phyloP scores from a whole-genome alignment of 2,888 invertebrate genomes.

The Limnephilus marmoratus region DNA sequence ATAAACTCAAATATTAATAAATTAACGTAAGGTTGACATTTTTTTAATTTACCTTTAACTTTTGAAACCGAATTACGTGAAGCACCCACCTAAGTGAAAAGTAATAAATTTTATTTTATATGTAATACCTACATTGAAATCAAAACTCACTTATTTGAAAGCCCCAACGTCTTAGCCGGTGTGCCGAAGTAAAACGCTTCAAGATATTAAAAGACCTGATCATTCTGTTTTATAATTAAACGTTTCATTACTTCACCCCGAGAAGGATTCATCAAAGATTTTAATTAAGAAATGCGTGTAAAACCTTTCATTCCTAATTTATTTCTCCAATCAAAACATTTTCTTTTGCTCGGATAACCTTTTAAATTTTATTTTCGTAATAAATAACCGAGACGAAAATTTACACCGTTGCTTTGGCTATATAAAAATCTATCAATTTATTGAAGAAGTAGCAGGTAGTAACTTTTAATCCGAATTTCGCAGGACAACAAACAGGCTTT shows the following conservation, averaged over 20 bases:
- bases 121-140: background rate
- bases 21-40: background rate
- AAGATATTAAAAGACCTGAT: background rate
- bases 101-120: background rate
- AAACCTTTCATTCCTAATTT: slow-evolving; percentile 15
- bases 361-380: background rate
- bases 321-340: slow-evolving; percentile 42
- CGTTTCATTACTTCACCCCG: slow-evolving; percentile 15
- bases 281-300: slow-evolving; percentile 38
- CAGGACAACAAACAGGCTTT: too few species aligned
- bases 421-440: background rate
- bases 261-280: slow-evolving; percentile 34
- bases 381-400: background rate
- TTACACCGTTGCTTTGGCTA: background rate
- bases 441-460: background rate
- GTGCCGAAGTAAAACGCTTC: background rate
- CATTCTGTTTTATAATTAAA: slow-evolving; percentile 26
- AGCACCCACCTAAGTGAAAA: background rate
- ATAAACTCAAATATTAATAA: background rate
- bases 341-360: background rate
- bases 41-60: too few species aligned
- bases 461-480: too few species aligned
- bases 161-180: background rate
- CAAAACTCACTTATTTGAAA: slow-evolving; percentile 12
- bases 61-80: background rate